Evolutionary conservation across 2,113 vertebrate genomes (phyloP), one percentile per base, ranked within the genome.

Genomic region (Ciconia boyciana): DNA sequence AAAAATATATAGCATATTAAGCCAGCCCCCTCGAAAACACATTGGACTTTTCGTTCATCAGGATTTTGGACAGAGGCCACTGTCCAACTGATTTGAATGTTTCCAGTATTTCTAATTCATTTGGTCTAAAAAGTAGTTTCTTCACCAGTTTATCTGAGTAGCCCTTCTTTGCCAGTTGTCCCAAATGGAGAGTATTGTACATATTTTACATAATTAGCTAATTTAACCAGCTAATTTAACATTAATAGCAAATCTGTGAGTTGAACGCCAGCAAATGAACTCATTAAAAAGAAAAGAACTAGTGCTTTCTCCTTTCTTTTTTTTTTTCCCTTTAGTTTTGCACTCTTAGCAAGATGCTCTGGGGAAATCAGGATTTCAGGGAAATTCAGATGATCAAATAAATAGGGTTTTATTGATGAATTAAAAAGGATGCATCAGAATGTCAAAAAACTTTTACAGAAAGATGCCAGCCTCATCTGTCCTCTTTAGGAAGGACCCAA

Each of bases 221-320:
- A 94, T 91, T 97, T 96, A 89, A 81, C 69, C 74, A 94, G 83
- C 77, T 97, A 95, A 97, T 96, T 89, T 96, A 94, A 93, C 87
- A 94, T 94, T 86, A 96, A 94, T 91, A 68, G 94, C 79, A 83
- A 92, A 91, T 72, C 74, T 92, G 82, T 76, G 80, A 91, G 83
- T 90, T 93, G 61, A 93, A 92, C 11, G 2, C 58, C 90, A 96
- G 87, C 79, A 95, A 92, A 96, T 95, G 83, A 93, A 87, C 80
- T 95, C 90, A 92, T 92, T 97, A 94, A 91, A 89, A 18, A 88
- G 72, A 52, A 92, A 80, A 94, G 71, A 66, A 85, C 61, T n/a
- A 2, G 6, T 58, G 28, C 57, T 64, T 60, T 55, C 31, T 87
- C 39, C 32, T 29, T 41, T 69, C 13, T 65, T 36, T 51, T 21